A percentile compares a stretch with the other conserved stretches of the same genome.
These are phyloP conservation scores for Eulithis testata DNA, from an alignment of 2,888 invertebrate genomes.

Conservation along the genomic window DNA sequence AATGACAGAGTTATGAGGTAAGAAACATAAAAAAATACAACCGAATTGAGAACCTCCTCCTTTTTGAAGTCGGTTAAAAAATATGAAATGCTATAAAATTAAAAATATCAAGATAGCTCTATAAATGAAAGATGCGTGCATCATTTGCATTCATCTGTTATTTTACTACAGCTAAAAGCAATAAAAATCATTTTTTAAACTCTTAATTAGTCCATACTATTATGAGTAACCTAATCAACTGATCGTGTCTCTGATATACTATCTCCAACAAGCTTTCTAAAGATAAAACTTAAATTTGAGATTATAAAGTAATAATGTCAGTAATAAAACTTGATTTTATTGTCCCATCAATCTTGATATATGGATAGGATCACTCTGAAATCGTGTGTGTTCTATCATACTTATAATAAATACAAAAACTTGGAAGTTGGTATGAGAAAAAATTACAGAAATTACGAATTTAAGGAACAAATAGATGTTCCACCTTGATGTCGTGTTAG, in stretches of 20 bases:
- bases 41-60: too few species aligned
- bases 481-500: too few species aligned
- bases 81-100: too few species aligned
- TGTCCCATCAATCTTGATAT: constrained; percentile 80
- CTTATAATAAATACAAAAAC: too few species aligned
- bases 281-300: constrained; percentile 80
- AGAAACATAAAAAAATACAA: too few species aligned
- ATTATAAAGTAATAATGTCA: constrained; percentile 77
- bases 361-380: constrained; percentile 56
- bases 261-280: constrained; percentile 77
- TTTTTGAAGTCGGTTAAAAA: too few species aligned
- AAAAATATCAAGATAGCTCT: too few species aligned
- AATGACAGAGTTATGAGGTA: too few species aligned
- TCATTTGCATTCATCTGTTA: neutral
- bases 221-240: constrained; percentile 65
- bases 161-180: neutral
- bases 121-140: too few species aligned
- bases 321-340: constrained; percentile 78
- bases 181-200: constrained; percentile 24
- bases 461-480: too few species aligned
- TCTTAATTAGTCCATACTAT: constrained; percentile 36
- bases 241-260: constrained; percentile 75
- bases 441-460: too few species aligned
- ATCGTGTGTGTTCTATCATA: constrained; percentile 64
- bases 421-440: too few species aligned